phyloP scores from a whole-genome alignment of 2,797 vertebrate genomes.

The Acanthornis magna region DNA sequence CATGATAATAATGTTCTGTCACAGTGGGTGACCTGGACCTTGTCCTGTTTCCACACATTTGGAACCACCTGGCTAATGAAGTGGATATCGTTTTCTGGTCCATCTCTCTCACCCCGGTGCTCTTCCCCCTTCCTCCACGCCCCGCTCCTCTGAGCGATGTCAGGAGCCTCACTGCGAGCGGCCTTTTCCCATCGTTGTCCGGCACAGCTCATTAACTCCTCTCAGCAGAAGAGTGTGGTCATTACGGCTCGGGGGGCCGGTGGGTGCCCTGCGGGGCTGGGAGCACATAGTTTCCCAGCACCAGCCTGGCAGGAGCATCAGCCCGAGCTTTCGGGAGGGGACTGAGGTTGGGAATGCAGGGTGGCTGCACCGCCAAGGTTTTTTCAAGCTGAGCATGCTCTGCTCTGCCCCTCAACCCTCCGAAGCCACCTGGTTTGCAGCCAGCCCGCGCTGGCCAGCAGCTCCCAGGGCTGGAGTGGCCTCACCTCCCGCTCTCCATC shows the following conservation, averaged over 20 bases:
- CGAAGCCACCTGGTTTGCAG: not conserved
- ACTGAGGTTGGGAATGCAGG: not conserved
- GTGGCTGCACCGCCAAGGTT: not conserved
- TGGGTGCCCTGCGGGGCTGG: slow-evolving; percentile 49
- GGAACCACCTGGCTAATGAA: slow-evolving; percentile 71
- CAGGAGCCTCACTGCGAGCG: slow-evolving; percentile 42
- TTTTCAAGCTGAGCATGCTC: not conserved
- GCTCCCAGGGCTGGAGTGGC: not conserved
- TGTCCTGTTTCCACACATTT: slow-evolving; percentile 79
- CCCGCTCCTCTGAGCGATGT: slow-evolving; percentile 25
- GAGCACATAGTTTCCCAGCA: slow-evolving; percentile 68
- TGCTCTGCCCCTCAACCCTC: not conserved
- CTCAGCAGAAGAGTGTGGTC: slow-evolving; percentile 60
- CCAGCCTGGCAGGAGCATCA: not conserved
- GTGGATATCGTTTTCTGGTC: slow-evolving; percentile 77
- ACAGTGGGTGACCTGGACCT: slow-evolving; percentile 90
- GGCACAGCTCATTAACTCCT: slow-evolving; percentile 77
- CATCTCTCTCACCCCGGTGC: slow-evolving; percentile 64
- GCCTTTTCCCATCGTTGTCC: slow-evolving; percentile 74
- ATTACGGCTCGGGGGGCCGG: slow-evolving; percentile 23
- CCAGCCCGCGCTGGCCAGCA: not conserved
- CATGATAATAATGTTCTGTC: slow-evolving; percentile 81
- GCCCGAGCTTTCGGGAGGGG: not conserved
- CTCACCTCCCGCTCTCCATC: fast-evolving
- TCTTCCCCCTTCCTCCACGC: slow-evolving; percentile 40